These are phyloP conservation scores for Hoplostethus atlanticus DNA, from an alignment of 2,797 vertebrate genomes.

Conservation along the genomic window DNA sequence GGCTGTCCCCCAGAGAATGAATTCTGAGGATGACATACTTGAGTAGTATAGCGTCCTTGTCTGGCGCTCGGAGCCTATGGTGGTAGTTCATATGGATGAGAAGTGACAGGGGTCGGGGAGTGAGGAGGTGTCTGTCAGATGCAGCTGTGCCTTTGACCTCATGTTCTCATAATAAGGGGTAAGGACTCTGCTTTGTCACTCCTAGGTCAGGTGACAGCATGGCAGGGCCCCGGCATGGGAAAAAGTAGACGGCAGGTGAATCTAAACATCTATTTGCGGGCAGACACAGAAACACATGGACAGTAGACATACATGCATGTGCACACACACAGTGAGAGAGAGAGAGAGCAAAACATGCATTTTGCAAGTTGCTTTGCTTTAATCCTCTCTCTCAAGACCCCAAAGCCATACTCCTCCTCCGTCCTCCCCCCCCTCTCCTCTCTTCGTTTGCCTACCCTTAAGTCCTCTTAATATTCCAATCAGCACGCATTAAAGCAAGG, in stretches of 20 bases:
- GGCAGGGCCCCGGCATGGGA: constrained; percentile 50
- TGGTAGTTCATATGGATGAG: constrained; percentile 75
- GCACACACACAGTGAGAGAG: not conserved
- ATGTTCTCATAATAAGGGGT: constrained; percentile 82
- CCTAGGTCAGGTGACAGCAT: constrained; percentile 74
- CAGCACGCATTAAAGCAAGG: constrained; percentile 88
- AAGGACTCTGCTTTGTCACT: constrained; percentile 83
- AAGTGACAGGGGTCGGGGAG: constrained; percentile 81
- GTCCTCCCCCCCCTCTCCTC: constrained; percentile 9
- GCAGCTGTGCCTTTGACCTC: constrained; percentile 78
- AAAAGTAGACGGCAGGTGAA: constrained; percentile 41
- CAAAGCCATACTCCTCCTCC: constrained; percentile 47
- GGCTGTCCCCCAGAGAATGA: constrained; percentile 44
- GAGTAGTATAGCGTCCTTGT: constrained; percentile 69
- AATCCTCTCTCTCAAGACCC: constrained; percentile 56
- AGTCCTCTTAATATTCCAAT: constrained; percentile 92
- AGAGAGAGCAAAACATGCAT: constrained; percentile 47
- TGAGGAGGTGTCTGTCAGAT: constrained; percentile 80
- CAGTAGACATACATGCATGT: constrained; percentile 38
- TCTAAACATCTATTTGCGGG: constrained; percentile 54
- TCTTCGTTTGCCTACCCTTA: constrained; percentile 29
- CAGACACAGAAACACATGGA: constrained; percentile 23
- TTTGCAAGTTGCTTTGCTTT: constrained; percentile 45
- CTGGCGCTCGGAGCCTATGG: constrained; percentile 62
- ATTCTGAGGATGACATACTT: constrained; percentile 63